Evolutionary conservation across 2,888 invertebrate species (phyloP), one percentile per base, ranked within the genome.

Genomic region (Geophilus truncorum): DNA sequence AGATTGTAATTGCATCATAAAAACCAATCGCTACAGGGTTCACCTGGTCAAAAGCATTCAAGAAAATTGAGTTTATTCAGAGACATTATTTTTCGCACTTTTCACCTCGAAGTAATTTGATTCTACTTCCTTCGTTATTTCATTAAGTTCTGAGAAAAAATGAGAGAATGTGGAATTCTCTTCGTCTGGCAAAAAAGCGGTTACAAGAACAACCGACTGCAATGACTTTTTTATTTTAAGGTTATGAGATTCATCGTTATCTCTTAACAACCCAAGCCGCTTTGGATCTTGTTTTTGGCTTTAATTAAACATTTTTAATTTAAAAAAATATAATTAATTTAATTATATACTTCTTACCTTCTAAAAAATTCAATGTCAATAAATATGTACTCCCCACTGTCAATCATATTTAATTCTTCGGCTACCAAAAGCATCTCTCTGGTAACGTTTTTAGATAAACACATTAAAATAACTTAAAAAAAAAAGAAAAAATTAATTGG

Each of bases 341-440:
- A 45, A 9, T 57, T 57, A 57, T n/a, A n/a, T n/a, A 57, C 6
- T 6, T 57, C 23, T 9, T 79, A 79, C 79, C 79, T 51, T 23
- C 7, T 2, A 51, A 79, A 79, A 25, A 40, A 25, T 79, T 79
- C 79, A 45, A 45, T 21, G 12, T 51, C 51, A 28, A 79, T 45
- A 9, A 79, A 79, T 9, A 79, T 28, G 45, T 79, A 79, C 23
- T 79, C 79, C 51, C 79, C 79, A 23, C 51, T 45, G 23, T 79
- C 79, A n/a, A 79, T 79, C 79, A 79, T 79, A 6, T 25, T 25
- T 4, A 79, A 28, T 45, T 36, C 79, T 45, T 79, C 79, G n/a
- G 79, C 79, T 15, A 25, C 40, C 25, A 79, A 45, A 36, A 79
- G 28, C 45, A 79, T 25, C 3, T 36, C 28, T 3, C 79, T 9